Evolutionary conservation across 1,140 invertebrate species (phyloP).

Genomic region (Zaprionus vittiger): DNA sequence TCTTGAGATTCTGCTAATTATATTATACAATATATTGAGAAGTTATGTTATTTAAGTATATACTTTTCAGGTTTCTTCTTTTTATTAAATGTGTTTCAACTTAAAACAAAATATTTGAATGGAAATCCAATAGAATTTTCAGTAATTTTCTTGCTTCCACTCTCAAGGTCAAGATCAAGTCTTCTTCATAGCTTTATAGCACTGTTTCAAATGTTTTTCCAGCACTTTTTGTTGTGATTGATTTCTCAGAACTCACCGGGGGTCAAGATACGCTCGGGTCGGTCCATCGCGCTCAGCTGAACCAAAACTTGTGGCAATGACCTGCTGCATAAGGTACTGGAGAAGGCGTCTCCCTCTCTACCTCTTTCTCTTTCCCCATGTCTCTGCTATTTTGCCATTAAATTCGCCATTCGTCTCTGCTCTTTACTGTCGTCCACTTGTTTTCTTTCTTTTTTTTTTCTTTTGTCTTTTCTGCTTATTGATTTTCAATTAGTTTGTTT

Average conservation of each 20-base stretch:
- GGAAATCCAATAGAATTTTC: background rate
- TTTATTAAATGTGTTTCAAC: too few species aligned
- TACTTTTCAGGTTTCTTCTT: too few species aligned
- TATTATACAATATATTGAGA: background rate
- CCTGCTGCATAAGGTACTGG: constrained; percentile 7
- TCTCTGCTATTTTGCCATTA: constrained; percentile 57
- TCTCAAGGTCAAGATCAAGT: constrained; percentile 3
- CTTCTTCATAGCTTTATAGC: background rate
- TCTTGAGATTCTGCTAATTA: background rate
- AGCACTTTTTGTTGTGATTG: constrained; percentile 11
- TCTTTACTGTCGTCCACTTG: constrained; percentile 17
- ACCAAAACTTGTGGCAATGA: constrained; percentile 44
- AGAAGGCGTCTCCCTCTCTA: constrained; percentile 1
- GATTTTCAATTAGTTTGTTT: constrained; percentile 82
- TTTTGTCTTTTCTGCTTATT: constrained; percentile 54
- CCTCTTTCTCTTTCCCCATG: background rate
- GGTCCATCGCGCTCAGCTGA: background rate
- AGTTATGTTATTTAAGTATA: too few species aligned
- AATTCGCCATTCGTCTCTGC: constrained; percentile 41
- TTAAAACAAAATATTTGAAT: background rate
- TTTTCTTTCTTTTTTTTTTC: constrained; percentile 21
- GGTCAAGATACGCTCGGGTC: constrained; percentile 19
- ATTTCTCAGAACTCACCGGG: constrained; percentile 14
- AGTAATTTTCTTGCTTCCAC: background rate
- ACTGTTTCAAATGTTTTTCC: background rate